Conservation (phyloP, 2,888 invertebrate genomes). For the Tachina grossa region DNA sequence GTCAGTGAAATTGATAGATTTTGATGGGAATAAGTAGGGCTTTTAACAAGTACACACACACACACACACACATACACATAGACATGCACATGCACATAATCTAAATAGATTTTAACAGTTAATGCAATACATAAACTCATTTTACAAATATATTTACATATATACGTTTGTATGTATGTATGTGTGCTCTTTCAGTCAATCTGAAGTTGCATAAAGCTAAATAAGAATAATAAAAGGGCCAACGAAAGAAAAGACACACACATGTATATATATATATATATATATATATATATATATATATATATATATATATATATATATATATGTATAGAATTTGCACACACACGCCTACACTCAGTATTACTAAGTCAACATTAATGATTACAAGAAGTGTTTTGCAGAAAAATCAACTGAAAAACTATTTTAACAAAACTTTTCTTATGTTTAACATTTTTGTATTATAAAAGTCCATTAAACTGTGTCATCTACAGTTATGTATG, state of each 20-base stretch:
- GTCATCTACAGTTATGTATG: slow-evolving; percentile 67
- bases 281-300: no score
- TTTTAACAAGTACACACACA: slow-evolving; percentile 33
- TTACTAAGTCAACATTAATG: slow-evolving; percentile 4
- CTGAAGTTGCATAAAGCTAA: slow-evolving; percentile 20
- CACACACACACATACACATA: not conserved
- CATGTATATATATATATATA: no score
- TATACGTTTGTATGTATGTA: no score
- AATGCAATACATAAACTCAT: slow-evolving; percentile 12
- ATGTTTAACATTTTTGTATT: slow-evolving; percentile 25
- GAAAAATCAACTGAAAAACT: not conserved
- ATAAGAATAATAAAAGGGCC: slow-evolving; percentile 41
- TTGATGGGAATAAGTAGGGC: slow-evolving; percentile 45
- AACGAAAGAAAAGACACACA: not conserved
- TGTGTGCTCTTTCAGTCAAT: not conserved
- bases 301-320: no score
- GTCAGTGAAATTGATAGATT: slow-evolving; percentile 67
- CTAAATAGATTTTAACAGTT: not conserved
- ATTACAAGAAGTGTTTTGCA: not conserved
- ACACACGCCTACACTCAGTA: not conserved
- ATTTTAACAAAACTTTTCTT: not conserved
- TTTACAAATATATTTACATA: not conserved
- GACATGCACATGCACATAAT: not conserved
- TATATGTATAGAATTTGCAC: not conserved
- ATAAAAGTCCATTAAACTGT: slow-evolving; percentile 67